Base-by-base conservation (phyloP, 2,888 invertebrate species). In the Gari tellinella region DNA sequence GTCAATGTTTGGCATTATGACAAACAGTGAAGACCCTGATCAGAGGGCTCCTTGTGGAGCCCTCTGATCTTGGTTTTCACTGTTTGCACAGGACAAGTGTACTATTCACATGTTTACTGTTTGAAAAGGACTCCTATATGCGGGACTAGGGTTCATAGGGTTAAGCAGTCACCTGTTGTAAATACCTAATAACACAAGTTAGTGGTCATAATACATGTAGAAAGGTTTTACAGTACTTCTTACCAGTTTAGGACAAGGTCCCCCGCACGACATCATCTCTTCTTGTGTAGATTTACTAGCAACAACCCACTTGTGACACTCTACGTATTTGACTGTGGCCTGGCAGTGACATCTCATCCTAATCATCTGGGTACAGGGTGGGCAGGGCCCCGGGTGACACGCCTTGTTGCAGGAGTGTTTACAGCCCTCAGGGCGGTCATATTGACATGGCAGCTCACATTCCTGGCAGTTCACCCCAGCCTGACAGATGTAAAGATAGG, bases 221-320 rank as follows among this genome's bases (percentile, higher is more conserved):
- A n/a, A n/a, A n/a, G n/a, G n/a, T n/a, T n/a, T n/a, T n/a, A 31
- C 31, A 31, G 31, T 10, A 31, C 31, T 19, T 91, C 93, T 92
- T 91, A 96, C 96, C 92, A 94, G 95, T 93, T 95, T 96, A 0
- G 97, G 95, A 88, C 98, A 98, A 77, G 96, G 96, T 90, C 96
- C 96, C 43, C 95, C 95, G 90, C 98, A 98, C 64, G 94, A 94
- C 65, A 91, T 89, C 67, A 93, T 76, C 90, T 91, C 70, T 90
- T 91, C 76, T 90, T 93, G 92, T 52, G 93, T 91, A 17, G 79
- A 77, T 41, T 87, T 83, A 15, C 78, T 75, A 15, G 94, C 93
- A 1, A 92, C 90, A 0, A 94, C 93, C 90, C 95, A 94, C 82
- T 95, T 95, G 40, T 83, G 66, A 89, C 98, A 98, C 37, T 94